phyloP scores from a whole-genome alignment of 2,113 vertebrate genomes.

The Tragulus kanchil region DNA sequence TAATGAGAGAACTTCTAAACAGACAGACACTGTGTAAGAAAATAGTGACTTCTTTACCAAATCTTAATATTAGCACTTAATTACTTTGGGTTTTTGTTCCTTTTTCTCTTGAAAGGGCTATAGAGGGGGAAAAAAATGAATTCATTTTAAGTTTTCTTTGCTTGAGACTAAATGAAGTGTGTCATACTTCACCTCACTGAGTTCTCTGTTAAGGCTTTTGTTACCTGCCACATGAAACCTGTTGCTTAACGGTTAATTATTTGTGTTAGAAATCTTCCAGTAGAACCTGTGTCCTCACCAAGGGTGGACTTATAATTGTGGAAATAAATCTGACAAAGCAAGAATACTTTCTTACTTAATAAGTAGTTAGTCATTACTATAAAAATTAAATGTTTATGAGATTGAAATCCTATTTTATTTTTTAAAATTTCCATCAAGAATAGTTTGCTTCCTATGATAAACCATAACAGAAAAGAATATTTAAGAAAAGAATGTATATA shows the following conservation, averaged over 20 bases:
- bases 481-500: background rate
- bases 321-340: slow-evolving; percentile 46
- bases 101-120: background rate
- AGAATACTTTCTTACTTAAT: slow-evolving; percentile 24
- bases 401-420: slow-evolving; percentile 5
- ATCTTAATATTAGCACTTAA: slow-evolving; percentile 19
- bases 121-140: background rate
- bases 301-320: slow-evolving; percentile 23
- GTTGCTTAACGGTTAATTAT: slow-evolving; percentile 59
- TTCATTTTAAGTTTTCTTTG: slow-evolving; percentile 52
- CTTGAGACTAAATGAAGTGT: slow-evolving; percentile 49
- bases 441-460: background rate
- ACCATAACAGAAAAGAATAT: background rate
- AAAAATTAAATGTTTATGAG: slow-evolving; percentile 42
- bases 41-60: slow-evolving; percentile 8
- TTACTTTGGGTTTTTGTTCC: slow-evolving; percentile 39
- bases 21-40: slow-evolving; percentile 17
- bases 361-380: background rate
- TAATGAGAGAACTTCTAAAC: slow-evolving; percentile 23
- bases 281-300: slow-evolving; percentile 19
- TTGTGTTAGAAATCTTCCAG: slow-evolving; percentile 38
- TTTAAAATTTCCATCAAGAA: slow-evolving; percentile 28
- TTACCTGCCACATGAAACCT: slow-evolving; percentile 52
- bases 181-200: slow-evolving; percentile 9
- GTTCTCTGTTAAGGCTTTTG: slow-evolving; percentile 64